Conservation (phyloP, 2,797 vertebrate genomes). For the Meda fulgida region DNA sequence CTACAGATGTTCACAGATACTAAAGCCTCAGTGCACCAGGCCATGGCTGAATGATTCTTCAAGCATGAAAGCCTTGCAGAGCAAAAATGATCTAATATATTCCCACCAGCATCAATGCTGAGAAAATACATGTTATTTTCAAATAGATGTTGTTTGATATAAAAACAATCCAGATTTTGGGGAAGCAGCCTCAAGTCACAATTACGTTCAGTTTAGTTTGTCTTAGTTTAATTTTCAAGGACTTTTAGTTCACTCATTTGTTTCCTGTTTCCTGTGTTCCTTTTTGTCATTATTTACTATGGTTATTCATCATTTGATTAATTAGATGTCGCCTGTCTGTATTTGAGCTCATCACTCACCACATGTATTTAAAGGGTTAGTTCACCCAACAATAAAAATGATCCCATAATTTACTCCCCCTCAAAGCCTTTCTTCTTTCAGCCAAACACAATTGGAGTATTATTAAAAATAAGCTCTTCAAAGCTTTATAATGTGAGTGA, state of each 20-base stretch:
- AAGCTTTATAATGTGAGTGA: too few species aligned
- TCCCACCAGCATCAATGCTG: conserved; percentile 3
- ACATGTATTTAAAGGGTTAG: too few species aligned
- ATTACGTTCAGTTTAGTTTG: not conserved
- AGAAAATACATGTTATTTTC: not conserved
- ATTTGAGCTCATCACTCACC: not conserved
- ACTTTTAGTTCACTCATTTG: not conserved
- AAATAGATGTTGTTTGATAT: not conserved
- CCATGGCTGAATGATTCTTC: conserved; percentile 54
- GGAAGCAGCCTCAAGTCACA: not conserved
- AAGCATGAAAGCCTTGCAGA: conserved; percentile 32
- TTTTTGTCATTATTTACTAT: not conserved
- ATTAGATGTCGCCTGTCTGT: not conserved
- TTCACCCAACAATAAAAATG: too few species aligned
- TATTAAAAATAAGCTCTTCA: too few species aligned
- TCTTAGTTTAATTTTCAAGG: not conserved
- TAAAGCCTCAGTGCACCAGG: conserved; percentile 53
- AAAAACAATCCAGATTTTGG: not conserved
- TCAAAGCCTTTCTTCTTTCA: too few species aligned
- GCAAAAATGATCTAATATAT: conserved; percentile 9
- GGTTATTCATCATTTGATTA: not conserved
- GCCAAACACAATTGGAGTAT: too few species aligned
- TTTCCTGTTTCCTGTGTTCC: not conserved
- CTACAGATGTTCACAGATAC: conserved; percentile 75
- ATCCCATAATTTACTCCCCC: too few species aligned